Evolutionary conservation across 64 coral and sea anemone genomes (phyloP), one percentile per base, ranked within the genome.

Genomic region (Hydrozoanthus tunicans): DNA sequence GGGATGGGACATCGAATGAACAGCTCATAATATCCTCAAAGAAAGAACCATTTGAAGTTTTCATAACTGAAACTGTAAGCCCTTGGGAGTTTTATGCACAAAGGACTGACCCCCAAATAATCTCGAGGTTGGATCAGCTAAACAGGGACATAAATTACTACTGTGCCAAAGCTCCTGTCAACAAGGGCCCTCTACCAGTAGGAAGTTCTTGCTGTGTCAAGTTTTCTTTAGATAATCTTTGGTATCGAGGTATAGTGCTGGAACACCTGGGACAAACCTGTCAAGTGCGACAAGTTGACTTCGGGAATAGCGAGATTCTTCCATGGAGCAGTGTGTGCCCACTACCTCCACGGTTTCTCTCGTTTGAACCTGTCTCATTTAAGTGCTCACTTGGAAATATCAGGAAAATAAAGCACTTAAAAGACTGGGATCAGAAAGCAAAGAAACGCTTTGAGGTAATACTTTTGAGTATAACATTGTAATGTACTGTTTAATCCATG

Each of bases 11-110:
- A 62, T 51, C 57, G 54, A 4, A 24, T 24, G 26, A 53, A 52
- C 77, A 64, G 11, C 26, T 51, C 24, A 79, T 51, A 65, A 77
- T n/a, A 1, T 79, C 56, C 5, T 76, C 63, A 13, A 80, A 12
- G 13, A 81, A 64, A 70, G 63, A 68, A 8, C 20, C 91, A 13
- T 98, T 98, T 77, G 94, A 95, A 79, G 89, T 74, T 56, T 63
- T 95, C 54, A 64, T 98, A 9, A 93, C 81, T 59, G 92, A 90
- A 53, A 76, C 92, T 74, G 56, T 72, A 0, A 91, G 72, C 65
- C 92, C 96, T 13, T 93, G 89, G 82, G 91, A 95, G 59, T 98
- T 98, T 76, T 91, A 89, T 54, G 90, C 78, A 4, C 88, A 93
- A 65, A 95, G 86, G 20, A 91, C 86, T 43, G 83, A 98, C 20